A percentile compares a stretch with the other conserved stretches of the same genome.
phyloP scores from a whole-genome alignment of 2,113 vertebrate species.

The Dinomys branickii region DNA sequence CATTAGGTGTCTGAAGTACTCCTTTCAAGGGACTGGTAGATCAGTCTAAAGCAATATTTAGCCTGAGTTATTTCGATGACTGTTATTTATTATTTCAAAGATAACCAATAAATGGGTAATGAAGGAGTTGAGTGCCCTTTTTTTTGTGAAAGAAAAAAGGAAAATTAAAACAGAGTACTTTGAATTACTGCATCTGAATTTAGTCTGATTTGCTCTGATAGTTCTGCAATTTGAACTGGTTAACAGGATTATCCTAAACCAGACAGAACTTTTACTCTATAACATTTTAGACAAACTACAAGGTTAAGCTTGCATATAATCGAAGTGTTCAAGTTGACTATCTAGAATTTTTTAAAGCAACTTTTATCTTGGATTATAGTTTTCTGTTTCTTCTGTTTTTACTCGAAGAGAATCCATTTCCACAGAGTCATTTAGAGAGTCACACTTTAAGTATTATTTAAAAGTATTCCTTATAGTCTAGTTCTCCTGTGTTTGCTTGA shows the following conservation, averaged over 20 bases:
- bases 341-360: background rate
- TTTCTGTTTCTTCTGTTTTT: background rate
- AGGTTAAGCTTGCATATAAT: background rate
- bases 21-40: background rate
- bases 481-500: background rate
- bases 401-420: background rate
- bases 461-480: background rate
- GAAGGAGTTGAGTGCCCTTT: background rate
- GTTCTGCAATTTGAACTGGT: constrained; percentile 53
- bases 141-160: background rate
- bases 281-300: background rate
- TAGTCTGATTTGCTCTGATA: background rate
- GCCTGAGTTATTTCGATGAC: constrained; percentile 11
- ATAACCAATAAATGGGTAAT: constrained; percentile 2
- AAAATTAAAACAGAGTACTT: constrained; percentile 15
- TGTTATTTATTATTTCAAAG: background rate
- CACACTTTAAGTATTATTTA: background rate
- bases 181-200: background rate
- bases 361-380: constrained; percentile 11
- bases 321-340: background rate
- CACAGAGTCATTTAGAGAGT: background rate
- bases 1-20: background rate
- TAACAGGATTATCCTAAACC: background rate
- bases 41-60: constrained; percentile 36
- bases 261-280: background rate